These are phyloP conservation scores for Prochilodus magdalenae DNA, from an alignment of 2,113 vertebrate species.

Conservation along the genomic window DNA sequence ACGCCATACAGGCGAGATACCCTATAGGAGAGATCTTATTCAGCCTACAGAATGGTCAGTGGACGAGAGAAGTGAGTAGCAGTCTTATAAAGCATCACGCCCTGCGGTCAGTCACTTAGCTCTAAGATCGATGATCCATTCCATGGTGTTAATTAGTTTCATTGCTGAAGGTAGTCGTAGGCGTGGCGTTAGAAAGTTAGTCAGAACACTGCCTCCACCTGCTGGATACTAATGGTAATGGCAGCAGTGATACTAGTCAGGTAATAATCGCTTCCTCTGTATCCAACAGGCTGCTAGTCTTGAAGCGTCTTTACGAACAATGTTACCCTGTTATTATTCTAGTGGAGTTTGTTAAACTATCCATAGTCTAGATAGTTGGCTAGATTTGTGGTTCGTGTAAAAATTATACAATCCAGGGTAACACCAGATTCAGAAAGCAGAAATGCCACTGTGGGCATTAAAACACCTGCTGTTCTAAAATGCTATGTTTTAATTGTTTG, in stretches of 20 bases:
- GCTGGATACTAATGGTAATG: constrained; percentile 67
- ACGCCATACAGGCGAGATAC: too few relatives aligned
- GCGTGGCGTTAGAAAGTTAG: constrained; percentile 46
- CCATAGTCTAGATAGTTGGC: too few relatives aligned
- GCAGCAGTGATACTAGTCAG: background rate
- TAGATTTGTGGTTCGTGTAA: too few relatives aligned
- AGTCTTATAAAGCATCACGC: background rate
- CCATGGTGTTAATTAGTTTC: background rate
- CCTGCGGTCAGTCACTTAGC: background rate
- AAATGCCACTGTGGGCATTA: too few relatives aligned
- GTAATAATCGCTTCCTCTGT: background rate
- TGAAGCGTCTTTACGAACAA: too few relatives aligned
- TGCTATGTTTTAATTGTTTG: too few relatives aligned
- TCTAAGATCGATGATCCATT: background rate
- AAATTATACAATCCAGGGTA: too few relatives aligned
- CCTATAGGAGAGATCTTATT: too few relatives aligned
- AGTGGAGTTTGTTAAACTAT: background rate
- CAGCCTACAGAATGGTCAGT: too few relatives aligned
- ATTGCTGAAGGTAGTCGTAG: background rate
- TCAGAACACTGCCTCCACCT: constrained; percentile 87
- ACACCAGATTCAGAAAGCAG: background rate
- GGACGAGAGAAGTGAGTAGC: background rate
- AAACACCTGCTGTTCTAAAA: too few relatives aligned
- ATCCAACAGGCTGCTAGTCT: background rate
- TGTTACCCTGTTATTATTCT: background rate